phyloP scores from a whole-genome alignment of 2,888 invertebrate species.

The Netelia fuscicornis region DNA sequence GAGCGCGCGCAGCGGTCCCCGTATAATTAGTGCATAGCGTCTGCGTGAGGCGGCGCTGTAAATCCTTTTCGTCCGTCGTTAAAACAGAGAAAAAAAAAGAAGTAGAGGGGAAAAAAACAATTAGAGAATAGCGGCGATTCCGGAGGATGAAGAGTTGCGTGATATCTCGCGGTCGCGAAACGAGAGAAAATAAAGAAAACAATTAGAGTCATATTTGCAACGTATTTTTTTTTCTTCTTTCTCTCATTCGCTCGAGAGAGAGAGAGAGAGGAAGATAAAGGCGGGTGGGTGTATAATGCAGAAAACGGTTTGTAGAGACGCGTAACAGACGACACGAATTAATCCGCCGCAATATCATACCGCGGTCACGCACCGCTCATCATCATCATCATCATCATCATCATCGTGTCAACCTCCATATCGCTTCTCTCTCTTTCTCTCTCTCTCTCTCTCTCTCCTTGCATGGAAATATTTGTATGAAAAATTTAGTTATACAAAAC shows the following conservation, averaged over 20 bases:
- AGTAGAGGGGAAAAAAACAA: slow-evolving; percentile 21
- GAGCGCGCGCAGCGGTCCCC: slow-evolving; percentile 19
- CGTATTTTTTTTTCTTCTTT: slow-evolving; percentile 7
- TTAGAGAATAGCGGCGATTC: slow-evolving; percentile 52
- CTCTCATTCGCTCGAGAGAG: slow-evolving; percentile 31
- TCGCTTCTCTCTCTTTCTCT: neutral
- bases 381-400: slow-evolving; percentile 53
- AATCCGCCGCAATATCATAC: slow-evolving; percentile 58
- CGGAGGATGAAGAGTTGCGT: slow-evolving; percentile 28
- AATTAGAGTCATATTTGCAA: slow-evolving; percentile 58
- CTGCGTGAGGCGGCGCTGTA: slow-evolving; percentile 39
- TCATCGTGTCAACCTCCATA: slow-evolving; percentile 42
- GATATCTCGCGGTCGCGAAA: slow-evolving; percentile 49
- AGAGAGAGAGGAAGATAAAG: slow-evolving; percentile 9
- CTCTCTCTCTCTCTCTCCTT: neutral
- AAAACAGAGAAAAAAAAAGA: neutral
- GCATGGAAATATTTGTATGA: slow-evolving; percentile 1
- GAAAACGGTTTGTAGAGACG: slow-evolving; percentile 1
- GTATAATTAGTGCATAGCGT: slow-evolving; percentile 50
- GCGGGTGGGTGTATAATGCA: neutral
- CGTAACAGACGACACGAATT: slow-evolving; percentile 39
- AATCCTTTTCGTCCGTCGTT: slow-evolving; percentile 46
- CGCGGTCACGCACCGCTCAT: slow-evolving; percentile 69
- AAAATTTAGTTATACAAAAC: neutral
- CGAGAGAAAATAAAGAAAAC: slow-evolving; percentile 48